phyloP scores from a whole-genome alignment of 2,797 vertebrate species.

The Amniataba percoides region DNA sequence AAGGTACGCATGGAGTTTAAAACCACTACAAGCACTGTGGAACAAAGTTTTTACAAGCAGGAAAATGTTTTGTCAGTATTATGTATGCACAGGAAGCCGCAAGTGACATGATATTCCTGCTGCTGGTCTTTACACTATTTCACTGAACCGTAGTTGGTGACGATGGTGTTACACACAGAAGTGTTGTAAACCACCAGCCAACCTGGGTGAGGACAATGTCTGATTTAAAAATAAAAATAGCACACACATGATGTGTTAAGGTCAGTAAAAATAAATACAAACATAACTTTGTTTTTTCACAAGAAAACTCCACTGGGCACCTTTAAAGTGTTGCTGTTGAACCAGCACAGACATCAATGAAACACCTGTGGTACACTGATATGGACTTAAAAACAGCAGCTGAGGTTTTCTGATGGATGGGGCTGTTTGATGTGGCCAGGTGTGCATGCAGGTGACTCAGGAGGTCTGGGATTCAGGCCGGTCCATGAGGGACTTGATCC shows the following conservation, averaged over 20 bases:
- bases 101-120: not conserved
- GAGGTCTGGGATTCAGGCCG: conserved; percentile 85
- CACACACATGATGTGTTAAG: not conserved
- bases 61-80: not conserved
- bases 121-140: not conserved
- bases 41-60: not conserved
- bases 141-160: too few species aligned
- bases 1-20: not conserved
- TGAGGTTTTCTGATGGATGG: conserved; percentile 40
- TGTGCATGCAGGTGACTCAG: conserved; percentile 63
- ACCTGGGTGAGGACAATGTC: not conserved
- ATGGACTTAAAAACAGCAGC: conserved; percentile 39
- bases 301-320: conserved; percentile 26
- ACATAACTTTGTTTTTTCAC: not conserved
- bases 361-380: conserved; percentile 65
- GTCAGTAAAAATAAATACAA: conserved; percentile 14
- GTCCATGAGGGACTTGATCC: conserved; percentile 97
- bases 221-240: not conserved
- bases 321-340: conserved; percentile 32
- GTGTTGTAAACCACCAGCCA: not conserved
- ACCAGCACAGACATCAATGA: conserved; percentile 65
- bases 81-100: not conserved
- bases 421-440: conserved; percentile 68
- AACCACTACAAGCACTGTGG: not conserved
- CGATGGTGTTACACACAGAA: not conserved